Evolutionary conservation across 2,888 invertebrate genomes (phyloP), one percentile per base, ranked within the genome.

Genomic region (Caenorhabditis doughertyi): DNA sequence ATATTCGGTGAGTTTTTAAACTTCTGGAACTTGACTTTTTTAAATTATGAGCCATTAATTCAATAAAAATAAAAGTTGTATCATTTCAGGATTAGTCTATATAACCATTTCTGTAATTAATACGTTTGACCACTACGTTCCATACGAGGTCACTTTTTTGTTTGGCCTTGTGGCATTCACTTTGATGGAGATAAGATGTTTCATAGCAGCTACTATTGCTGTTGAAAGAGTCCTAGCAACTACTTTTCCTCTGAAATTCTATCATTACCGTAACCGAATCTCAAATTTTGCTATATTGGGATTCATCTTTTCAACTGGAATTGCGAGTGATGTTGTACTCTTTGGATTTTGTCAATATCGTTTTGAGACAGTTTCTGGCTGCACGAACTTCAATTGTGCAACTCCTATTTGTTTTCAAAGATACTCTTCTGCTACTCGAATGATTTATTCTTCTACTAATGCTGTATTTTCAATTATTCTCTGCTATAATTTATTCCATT

Each of bases 191-290:
- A 67, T 76, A 18, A 7, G 76, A 39, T 39, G 76, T 18, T 76
- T 58, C 51, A 16, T 76, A 4, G 67, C 76, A 2, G 76, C 76
- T 3, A 53, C 65, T 5, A 76, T 76, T 4, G 58, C 76, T n/a
- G 21, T 76, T n/a, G 76, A 76, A 35, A 35, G 76, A 67, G 67
- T 60, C 21, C 29, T 76, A 3, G 76, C 67, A 3, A 58, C 76
- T 2, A 51, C 76, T 0, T 27, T 60, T 29, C 76, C 76, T 9
- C 9, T 76, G 2, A 16, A 49, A 29, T 76, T 76, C 42, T 51
- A 76, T 42, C 47, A 39, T 3, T 67, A 47, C 18, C 67, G 76
- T 16, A 76, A 35, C 18, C 29, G 27, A 2, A 21, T 76, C 7
- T 76, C 76, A 8, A 76, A 76, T 25, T 5, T 39, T 21, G 42